These are phyloP conservation scores for Crypturellus tataupa DNA, from an alignment of 2,797 vertebrate genomes.

Conservation along the genomic window DNA sequence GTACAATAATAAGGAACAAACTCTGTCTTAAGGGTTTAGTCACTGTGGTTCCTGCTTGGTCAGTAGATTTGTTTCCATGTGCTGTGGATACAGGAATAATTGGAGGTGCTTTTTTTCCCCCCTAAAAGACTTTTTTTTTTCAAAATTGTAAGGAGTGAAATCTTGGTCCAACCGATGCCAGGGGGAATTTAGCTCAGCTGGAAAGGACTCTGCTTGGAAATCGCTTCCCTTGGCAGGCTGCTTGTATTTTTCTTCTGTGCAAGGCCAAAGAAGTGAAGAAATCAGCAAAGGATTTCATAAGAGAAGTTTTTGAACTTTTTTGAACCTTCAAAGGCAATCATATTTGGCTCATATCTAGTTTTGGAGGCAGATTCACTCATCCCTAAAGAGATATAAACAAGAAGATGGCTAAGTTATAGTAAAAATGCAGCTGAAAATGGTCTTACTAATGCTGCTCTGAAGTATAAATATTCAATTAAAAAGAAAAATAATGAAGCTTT, in stretches of 20 bases:
- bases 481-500: constrained; percentile 55
- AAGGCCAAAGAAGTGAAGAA: background rate
- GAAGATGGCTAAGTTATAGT: background rate
- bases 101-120: background rate
- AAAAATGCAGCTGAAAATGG: constrained; percentile 36
- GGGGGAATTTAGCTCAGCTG: background rate
- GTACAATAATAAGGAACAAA: no score
- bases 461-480: constrained; percentile 54
- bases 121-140: background rate
- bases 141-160: background rate
- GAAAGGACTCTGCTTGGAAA: background rate
- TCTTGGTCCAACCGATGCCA: background rate
- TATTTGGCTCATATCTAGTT: constrained; percentile 2
- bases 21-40: background rate
- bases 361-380: background rate
- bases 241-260: background rate
- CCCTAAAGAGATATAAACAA: constrained; percentile 9
- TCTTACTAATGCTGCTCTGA: constrained; percentile 31
- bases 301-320: background rate
- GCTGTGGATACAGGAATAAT: background rate
- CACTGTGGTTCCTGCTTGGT: background rate
- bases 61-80: background rate
- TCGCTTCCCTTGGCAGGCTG: background rate
- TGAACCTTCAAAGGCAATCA: background rate
- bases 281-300: background rate